These are phyloP conservation scores for Tetragnatha versicolor DNA, from an alignment of 1,140 invertebrate species.

Conservation along the genomic window DNA sequence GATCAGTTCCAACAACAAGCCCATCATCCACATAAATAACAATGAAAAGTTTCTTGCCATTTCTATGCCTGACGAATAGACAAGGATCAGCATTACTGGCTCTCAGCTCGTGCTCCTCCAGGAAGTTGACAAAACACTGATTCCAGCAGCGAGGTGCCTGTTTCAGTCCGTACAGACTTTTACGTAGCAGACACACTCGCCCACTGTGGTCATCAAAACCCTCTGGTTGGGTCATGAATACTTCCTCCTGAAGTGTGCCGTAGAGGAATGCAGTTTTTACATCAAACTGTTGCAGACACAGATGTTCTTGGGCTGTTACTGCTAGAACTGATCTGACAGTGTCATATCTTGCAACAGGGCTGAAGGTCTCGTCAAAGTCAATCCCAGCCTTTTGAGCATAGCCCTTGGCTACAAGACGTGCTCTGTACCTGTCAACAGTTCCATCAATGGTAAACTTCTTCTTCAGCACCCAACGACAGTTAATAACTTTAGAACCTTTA, in stretches of 20 bases:
- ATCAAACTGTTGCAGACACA: conserved; percentile 57
- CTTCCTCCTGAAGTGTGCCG: conserved; percentile 55
- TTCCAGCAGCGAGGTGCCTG: conserved; percentile 65
- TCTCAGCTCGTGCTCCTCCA: neutral
- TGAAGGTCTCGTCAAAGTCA: conserved; percentile 61
- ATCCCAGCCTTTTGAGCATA: conserved; percentile 62
- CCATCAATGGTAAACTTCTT: too few species aligned
- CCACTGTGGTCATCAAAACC: conserved; percentile 58
- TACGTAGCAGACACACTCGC: conserved; percentile 60
- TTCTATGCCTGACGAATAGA: conserved; percentile 16
- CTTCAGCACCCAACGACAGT: too few species aligned
- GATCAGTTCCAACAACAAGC: conserved; percentile 59
- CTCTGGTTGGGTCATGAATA: conserved; percentile 59
- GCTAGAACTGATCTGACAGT: neutral
- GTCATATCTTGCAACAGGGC: conserved; percentile 60
- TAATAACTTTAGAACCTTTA: too few species aligned
- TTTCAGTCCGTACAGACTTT: conserved; percentile 64
- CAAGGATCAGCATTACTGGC: conserved; percentile 31
- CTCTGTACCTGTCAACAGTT: conserved; percentile 57
- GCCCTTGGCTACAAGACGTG: conserved; percentile 64
- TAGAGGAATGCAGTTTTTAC: conserved; percentile 58
- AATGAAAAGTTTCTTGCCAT: conserved; percentile 58
- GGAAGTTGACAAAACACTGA: conserved; percentile 47
- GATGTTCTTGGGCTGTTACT: conserved; percentile 2
- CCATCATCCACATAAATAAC: conserved; percentile 67